Evolutionary conservation across 2,888 invertebrate genomes (phyloP), one percentile per base, ranked within the genome.

Genomic region (Rhingia campestris): DNA sequence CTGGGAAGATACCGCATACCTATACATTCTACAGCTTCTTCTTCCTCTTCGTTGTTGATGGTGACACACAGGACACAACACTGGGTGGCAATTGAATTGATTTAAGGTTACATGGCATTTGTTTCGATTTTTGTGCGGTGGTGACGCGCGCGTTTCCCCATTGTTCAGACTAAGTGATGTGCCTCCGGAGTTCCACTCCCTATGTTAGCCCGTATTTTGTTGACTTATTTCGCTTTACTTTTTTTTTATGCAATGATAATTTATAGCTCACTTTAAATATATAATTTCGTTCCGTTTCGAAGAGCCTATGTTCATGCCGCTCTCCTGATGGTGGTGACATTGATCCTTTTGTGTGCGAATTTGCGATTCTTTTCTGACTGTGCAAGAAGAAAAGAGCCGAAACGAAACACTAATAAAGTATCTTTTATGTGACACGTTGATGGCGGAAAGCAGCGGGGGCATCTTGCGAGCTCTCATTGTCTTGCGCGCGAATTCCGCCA

Each of bases 71-170:
- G 72, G 72, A 82, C 73, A 79, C 87, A 81, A 80, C 70, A 66
- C 87, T 89, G 89, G 89, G 89, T 90, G 90, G 90, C 90, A 90
- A 89, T 90, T 90, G 90, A 89, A 90, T 90, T 90, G 90, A 90
- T 90, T 89, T 87, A 85, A 86, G 74, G 86, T 87, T 84, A 84
- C 84, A 84, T 84, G 84, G 75, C 79, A 80, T 84, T 84, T 84
- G 86, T 87, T 87, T 84, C 67, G 80, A 33, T 76, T 80, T 82
- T 73, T 66, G 49, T 67, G 79, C 73, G 56, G 22, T 63, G 47
- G 73, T 82, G 80, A 80, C 84, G 84, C 49, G 22, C 1, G 49
- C 84, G 84, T 72, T 80, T 75, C 74, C 59, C 84, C 84, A 84
- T 84, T 84, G 84, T 84, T 84, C 64, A 30, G 45, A 59, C 69